Percentiles rank a stretch among this genome's conserved stretches.
phyloP scores from a whole-genome alignment of 2,797 vertebrate species.

The Coracias cyanogaster region DNA sequence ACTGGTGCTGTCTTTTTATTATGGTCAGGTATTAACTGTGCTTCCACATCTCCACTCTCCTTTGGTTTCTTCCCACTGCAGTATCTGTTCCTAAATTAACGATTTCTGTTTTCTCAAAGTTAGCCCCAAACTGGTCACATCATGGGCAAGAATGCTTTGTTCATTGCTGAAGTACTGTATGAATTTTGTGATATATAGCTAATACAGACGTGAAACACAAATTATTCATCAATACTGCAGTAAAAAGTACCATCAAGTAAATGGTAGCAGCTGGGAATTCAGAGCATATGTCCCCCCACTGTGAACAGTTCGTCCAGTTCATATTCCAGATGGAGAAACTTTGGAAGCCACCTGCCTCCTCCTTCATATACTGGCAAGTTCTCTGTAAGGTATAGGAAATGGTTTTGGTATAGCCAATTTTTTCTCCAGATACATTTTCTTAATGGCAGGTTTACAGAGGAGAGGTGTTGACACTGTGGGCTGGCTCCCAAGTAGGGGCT shows the following conservation, averaged over 20 bases:
- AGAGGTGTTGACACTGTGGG: background rate
- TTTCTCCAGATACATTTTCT: background rate
- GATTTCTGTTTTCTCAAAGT: background rate
- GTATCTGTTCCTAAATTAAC: background rate
- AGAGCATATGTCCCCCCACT: background rate
- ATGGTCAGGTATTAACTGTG: background rate
- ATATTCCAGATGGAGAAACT: background rate
- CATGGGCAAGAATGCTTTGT: background rate
- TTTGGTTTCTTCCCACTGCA: background rate
- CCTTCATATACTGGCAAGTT: background rate
- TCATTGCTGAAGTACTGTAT: background rate
- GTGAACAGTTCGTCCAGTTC: background rate
- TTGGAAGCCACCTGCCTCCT: background rate
- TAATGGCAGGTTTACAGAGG: background rate
- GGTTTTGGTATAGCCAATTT: background rate
- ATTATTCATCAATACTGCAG: background rate
- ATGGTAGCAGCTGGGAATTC: background rate
- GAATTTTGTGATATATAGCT: background rate
- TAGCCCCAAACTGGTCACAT: background rate
- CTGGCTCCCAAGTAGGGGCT: background rate
- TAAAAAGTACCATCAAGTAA: background rate
- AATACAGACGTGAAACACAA: background rate
- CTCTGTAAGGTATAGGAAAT: background rate
- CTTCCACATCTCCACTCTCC: background rate
- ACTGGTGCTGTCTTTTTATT: background rate